A percentile compares a stretch with the other conserved stretches of the same genome.
Conservation (phyloP, 2,888 invertebrate genomes). For the Pandemis corylana region DNA sequence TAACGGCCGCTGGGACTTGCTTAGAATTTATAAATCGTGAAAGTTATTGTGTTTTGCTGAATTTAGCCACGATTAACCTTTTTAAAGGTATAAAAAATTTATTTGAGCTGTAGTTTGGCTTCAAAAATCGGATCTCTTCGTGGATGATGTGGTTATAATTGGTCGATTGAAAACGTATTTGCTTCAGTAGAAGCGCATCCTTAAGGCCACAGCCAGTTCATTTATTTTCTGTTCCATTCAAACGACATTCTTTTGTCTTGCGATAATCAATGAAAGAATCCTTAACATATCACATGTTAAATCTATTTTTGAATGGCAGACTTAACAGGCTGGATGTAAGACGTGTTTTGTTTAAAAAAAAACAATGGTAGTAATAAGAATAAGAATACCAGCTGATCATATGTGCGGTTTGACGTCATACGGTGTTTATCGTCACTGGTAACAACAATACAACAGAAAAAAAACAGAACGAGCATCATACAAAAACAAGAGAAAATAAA, state of each 20-base stretch:
- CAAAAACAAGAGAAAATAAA: neutral
- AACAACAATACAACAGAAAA: neutral
- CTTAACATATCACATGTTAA: neutral
- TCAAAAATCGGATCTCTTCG: too few species aligned
- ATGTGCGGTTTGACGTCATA: neutral
- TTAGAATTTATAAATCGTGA: neutral
- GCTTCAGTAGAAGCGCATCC: too few species aligned
- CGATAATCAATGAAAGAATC: neutral
- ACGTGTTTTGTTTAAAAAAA: neutral
- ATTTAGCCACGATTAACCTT: too few species aligned
- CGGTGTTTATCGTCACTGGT: neutral
- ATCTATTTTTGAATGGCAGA: neutral
- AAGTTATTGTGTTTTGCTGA: too few species aligned
- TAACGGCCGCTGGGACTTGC: neutral
- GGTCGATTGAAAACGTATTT: too few species aligned
- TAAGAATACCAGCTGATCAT: constrained; percentile 8
- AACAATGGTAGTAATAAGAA: constrained; percentile 4
- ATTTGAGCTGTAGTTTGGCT: too few species aligned
- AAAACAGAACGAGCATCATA: neutral
- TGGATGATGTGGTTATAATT: too few species aligned
- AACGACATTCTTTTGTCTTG: neutral
- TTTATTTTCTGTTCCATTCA: neutral
- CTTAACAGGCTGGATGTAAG: neutral
- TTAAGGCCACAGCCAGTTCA: too few species aligned
- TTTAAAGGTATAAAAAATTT: too few species aligned